Base-by-base conservation (phyloP, 2,888 invertebrate genomes). In the Corbicula japonica region DNA sequence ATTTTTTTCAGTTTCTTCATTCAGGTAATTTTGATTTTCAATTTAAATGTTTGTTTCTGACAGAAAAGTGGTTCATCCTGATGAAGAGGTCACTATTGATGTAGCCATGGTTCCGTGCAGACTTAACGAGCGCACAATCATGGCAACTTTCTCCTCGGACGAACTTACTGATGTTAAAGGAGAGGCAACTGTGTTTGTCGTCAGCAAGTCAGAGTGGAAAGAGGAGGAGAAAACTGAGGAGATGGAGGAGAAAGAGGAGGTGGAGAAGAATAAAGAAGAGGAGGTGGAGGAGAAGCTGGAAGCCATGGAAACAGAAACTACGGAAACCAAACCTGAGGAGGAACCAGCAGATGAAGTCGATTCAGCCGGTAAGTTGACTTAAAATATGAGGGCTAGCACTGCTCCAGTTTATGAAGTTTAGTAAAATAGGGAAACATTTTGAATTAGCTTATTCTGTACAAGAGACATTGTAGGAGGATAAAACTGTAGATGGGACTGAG, bases 31-130 rank as follows among this genome's bases (percentile, higher is more conserved):
- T 79, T 82, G 0, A n/a, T n/a, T n/a, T n/a, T n/a, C n/a, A n/a
- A n/a, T n/a, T n/a, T n/a, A n/a, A n/a, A n/a, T n/a, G n/a, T n/a
- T n/a, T n/a, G n/a, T n/a, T n/a, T n/a, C n/a, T n/a, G n/a, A n/a
- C 82, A 91, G 91, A 62, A 87, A 88, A 61, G 48, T 86, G 4
- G 80, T 91, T 21, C 75, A 80, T 18, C 88, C 89, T 10, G 86
- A 78, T 12, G 88, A 89, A 34, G 86, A 84, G 21, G 79, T 90
- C 8, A 66, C 60, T 0, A 73, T 83, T 41, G 84, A 80, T n/a
- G 70, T 88, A 28, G 58, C 62, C 2, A 68, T 91, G 54, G 73
- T 56, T 32, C 86, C 91, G 15, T 62, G 85, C 1, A 71, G 88
- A 52, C 76, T 68, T 0, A 87, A 89, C 5, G 35, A 54, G 0